phyloP scores from a whole-genome alignment of 2,888 invertebrate species.

The Hirtodrosophila confusa region DNA sequence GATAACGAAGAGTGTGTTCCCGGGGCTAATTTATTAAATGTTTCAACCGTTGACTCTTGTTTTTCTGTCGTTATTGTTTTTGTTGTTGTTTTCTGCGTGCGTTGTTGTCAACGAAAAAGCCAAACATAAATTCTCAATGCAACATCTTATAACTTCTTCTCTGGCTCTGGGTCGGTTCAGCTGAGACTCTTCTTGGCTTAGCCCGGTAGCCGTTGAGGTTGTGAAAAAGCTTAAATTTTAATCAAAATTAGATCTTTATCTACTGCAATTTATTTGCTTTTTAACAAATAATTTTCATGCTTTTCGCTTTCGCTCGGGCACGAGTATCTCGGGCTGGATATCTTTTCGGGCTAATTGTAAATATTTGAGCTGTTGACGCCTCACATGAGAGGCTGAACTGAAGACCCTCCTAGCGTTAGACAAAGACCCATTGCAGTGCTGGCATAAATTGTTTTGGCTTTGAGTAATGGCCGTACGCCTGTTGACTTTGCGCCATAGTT shows the following conservation, averaged over 20 bases:
- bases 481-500: constrained; percentile 75
- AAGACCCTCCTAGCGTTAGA: constrained; percentile 12
- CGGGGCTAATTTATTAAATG: constrained; percentile 72
- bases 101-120: constrained; percentile 45
- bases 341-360: constrained; percentile 58
- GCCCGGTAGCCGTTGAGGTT: constrained; percentile 73
- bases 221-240: constrained; percentile 81
- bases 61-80: background rate
- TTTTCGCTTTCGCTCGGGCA: constrained; percentile 40
- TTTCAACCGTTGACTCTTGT: constrained; percentile 33
- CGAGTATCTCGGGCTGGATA: constrained; percentile 36
- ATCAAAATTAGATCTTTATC: constrained; percentile 80
- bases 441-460: constrained; percentile 69
- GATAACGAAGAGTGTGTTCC: constrained; percentile 56
- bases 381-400: constrained; percentile 47
- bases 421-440: constrained; percentile 54
- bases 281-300: constrained; percentile 72
- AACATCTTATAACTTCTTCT: constrained; percentile 71
- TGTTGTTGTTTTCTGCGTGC: constrained; percentile 3
- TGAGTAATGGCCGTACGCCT: constrained; percentile 58
- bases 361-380: constrained; percentile 80
- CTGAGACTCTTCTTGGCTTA: constrained; percentile 5
- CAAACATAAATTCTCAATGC: constrained; percentile 67
- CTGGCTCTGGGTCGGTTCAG: constrained; percentile 25
- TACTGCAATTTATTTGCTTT: constrained; percentile 72